phyloP scores from a whole-genome alignment of 2,113 vertebrate species.

The Sinocyclocheilus rhinocerous region DNA sequence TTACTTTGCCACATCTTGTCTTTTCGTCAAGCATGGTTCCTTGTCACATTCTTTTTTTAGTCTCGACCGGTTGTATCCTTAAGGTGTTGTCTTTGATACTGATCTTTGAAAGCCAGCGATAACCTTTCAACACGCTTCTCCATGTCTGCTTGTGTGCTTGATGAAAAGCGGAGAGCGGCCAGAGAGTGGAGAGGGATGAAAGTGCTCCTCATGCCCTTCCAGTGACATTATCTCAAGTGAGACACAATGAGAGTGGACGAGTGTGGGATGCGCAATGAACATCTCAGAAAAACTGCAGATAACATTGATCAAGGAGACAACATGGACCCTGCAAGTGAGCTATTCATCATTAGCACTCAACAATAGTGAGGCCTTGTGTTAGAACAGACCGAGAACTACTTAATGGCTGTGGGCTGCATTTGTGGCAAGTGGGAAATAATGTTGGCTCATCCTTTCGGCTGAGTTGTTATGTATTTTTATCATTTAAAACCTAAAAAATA shows the following conservation, averaged over 20 bases:
- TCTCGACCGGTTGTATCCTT: constrained; percentile 1
- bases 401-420: background rate
- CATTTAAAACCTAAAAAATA: background rate
- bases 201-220: constrained; percentile 65
- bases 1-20: constrained; percentile 7
- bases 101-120: constrained; percentile 60
- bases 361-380: constrained; percentile 51
- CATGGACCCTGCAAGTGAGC: constrained; percentile 58
- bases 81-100: constrained; percentile 52
- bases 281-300: constrained; percentile 55
- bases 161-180: constrained; percentile 65
- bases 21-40: background rate
- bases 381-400: constrained; percentile 46
- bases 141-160: constrained; percentile 61
- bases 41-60: constrained; percentile 41
- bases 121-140: constrained; percentile 63
- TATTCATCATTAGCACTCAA: constrained; percentile 63
- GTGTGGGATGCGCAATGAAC: constrained; percentile 56
- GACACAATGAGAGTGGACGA: constrained; percentile 66
- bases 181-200: constrained; percentile 61
- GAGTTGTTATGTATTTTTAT: background rate
- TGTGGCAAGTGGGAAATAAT: background rate
- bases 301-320: constrained; percentile 72
- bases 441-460: background rate
- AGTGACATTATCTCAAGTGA: constrained; percentile 73